phyloP scores from a whole-genome alignment of 2,113 vertebrate genomes.

The Bos indicus region DNA sequence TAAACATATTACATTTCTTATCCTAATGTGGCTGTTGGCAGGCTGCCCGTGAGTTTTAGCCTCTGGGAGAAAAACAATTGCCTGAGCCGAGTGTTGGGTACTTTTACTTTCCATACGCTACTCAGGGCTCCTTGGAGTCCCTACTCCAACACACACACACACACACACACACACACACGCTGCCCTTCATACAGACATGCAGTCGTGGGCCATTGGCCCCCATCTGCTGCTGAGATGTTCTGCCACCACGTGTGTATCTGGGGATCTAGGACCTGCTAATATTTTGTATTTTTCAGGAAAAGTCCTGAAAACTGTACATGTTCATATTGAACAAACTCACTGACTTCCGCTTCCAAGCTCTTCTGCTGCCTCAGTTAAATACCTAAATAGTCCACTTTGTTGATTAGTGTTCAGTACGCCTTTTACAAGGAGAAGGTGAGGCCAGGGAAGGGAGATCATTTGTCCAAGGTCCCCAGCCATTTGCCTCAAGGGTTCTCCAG shows the following conservation, averaged over 20 bases:
- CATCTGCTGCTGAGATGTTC: background rate
- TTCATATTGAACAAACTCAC: background rate
- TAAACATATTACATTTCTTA: conserved; percentile 71
- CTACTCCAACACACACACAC: background rate
- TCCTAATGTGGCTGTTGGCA: conserved; percentile 69
- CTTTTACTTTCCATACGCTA: conserved; percentile 5
- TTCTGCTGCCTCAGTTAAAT: background rate
- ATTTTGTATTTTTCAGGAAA: background rate
- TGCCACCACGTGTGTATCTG: background rate
- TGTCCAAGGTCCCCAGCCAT: background rate
- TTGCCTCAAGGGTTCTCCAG: background rate
- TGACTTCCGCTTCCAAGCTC: background rate
- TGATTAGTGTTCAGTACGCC: background rate
- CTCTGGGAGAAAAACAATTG: conserved; percentile 53
- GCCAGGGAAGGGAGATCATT: too few relatives aligned
- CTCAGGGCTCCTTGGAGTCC: background rate
- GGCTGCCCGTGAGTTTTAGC: conserved; percentile 44
- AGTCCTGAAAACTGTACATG: background rate
- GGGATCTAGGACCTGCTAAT: background rate
- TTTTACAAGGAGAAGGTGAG: background rate
- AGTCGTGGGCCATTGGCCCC: rapidly evolving
- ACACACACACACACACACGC: too few relatives aligned
- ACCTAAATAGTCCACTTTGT: background rate
- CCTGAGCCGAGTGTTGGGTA: background rate
- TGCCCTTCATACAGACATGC: rapidly evolving